A percentile compares a stretch with the other conserved stretches of the same genome.
Conservation (phyloP, 2,113 vertebrate genomes). For the Sitta europaea region DNA sequence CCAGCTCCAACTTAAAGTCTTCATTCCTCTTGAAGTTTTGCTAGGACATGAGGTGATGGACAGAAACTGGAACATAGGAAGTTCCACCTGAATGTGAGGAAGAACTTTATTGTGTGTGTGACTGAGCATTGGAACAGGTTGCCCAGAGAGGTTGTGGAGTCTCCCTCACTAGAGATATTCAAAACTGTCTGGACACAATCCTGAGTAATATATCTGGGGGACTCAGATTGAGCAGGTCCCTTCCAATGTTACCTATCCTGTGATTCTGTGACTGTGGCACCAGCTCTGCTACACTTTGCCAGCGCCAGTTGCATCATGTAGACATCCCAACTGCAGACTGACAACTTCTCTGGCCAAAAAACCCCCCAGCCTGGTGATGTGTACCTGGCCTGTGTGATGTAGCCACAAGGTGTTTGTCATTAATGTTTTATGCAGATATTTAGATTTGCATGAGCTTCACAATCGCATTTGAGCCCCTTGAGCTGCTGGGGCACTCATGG, state of each 20-base stretch:
- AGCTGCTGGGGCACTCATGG: background rate
- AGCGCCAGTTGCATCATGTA: background rate
- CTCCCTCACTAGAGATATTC: background rate
- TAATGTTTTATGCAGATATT: background rate
- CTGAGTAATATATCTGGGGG: background rate
- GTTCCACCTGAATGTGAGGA: background rate
- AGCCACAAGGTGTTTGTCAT: background rate
- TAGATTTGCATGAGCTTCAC: background rate
- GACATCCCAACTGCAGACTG: background rate
- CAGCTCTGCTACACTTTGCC: background rate
- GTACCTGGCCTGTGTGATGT: background rate
- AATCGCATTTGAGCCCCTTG: background rate
- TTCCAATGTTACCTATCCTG: background rate
- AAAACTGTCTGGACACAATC: background rate
- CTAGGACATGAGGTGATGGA: background rate
- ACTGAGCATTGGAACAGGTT: background rate
- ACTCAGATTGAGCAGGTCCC: background rate
- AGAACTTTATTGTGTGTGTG: background rate
- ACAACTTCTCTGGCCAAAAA: background rate
- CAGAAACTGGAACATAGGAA: background rate
- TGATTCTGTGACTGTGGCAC: background rate
- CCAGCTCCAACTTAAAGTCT: background rate
- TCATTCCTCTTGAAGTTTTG: background rate
- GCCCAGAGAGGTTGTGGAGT: background rate
- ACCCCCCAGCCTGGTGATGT: accelerated